Evolutionary conservation across 2,888 invertebrate species (phyloP), one percentile per base, ranked within the genome.

Genomic region (Microdon myrmicae): DNA sequence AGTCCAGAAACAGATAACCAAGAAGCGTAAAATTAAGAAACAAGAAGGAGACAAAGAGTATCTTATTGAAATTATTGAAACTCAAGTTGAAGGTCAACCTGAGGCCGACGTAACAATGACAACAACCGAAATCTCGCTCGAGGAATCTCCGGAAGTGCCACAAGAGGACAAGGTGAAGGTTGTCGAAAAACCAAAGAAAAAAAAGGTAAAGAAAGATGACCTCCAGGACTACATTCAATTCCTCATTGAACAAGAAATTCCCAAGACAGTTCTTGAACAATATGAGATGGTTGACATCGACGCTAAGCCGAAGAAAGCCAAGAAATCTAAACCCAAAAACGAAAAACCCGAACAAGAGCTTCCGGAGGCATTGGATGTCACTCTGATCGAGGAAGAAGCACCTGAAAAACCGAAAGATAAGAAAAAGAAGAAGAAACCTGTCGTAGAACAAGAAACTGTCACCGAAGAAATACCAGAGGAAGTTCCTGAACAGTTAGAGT

Each of bases 251-350:
- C 76, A 77, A 66, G 79, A 79, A 68, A 79, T 79, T 61, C 76
- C 78, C 6, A 79, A 80, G 68, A 78, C 80, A 2, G 76, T 77
- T 39, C 69, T 79, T 6, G 77, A 79, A 51, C 78, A 78, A 35
- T 78, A 81, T 34, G 73, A 79, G 60, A 79, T 80, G 61, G 71
- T 72, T 3, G 75, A 79, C 20, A 68, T 76, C 60, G 78, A 80
- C 32, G 79, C 80, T 6, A 75, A 71, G 20, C 71, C 72, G 3
- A 77, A 75, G 39, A 77, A 77, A 47, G 58, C 67, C 5, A 75
- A 75, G 35, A 75, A 75, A 22, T 47, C 68, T 1, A 75, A 74
- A 37, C 44, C 37, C 1, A 67, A 70, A 10, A 32, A 67, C 12
- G 45, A 68, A 45, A 38, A 66, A 19, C 31, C 69, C 6, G 20